These are phyloP conservation scores for Toxostoma redivivum DNA, from an alignment of 2,113 vertebrate species.

Conservation along the genomic window DNA sequence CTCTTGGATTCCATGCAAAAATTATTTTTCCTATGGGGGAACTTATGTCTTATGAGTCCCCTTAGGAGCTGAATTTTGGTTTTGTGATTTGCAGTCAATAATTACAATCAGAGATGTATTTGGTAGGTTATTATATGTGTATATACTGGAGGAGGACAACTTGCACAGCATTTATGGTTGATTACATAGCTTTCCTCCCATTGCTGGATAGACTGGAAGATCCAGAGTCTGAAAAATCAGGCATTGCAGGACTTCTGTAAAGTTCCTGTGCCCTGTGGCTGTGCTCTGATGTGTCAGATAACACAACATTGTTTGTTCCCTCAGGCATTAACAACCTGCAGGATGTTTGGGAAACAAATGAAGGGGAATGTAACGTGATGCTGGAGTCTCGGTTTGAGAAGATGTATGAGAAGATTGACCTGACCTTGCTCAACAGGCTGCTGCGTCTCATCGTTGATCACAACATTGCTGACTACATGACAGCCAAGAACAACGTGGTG, in stretches of 20 bases:
- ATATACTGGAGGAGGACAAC: background rate
- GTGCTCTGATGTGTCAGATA: background rate
- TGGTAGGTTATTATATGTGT: background rate
- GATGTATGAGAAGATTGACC: slow-evolving; percentile 99
- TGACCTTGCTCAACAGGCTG: slow-evolving; percentile 95
- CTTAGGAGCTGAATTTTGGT: background rate
- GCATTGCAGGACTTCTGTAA: accelerated
- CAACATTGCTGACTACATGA: slow-evolving; percentile 99
- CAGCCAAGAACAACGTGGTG: slow-evolving; percentile 98
- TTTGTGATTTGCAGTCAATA: background rate
- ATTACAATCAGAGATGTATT: background rate
- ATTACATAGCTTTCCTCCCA: background rate
- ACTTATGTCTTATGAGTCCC: background rate
- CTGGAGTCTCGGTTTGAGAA: slow-evolving; percentile 98
- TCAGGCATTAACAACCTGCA: slow-evolving; percentile 97
- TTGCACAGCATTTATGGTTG: background rate
- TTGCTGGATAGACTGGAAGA: background rate
- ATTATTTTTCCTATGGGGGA: accelerated
- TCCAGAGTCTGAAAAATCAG: background rate
- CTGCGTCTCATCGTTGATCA: slow-evolving; percentile 98
- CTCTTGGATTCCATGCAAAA: background rate
- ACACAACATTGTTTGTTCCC: background rate
- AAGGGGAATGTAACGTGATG: slow-evolving; percentile 99
- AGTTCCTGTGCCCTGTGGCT: background rate
- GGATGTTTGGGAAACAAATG: slow-evolving; percentile 96